Evolutionary conservation across 2,797 vertebrate genomes (phyloP).

Genomic region (Mastacembelus armatus): DNA sequence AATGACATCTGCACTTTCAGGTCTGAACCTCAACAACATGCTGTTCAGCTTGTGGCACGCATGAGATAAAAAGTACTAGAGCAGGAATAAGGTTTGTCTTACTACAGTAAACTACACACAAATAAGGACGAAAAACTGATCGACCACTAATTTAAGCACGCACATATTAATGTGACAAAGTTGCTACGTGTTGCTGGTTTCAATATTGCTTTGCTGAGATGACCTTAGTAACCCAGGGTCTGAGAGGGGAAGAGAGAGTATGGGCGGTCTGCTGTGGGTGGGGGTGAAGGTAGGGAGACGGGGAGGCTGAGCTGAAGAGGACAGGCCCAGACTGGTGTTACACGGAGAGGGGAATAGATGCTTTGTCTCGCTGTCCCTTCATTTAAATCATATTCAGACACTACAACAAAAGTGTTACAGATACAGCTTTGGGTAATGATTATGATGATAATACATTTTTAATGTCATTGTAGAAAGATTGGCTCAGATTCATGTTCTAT

Average conservation of each 20-base stretch:
- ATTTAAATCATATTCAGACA: background rate
- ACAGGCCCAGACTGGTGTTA: slow-evolving; percentile 73
- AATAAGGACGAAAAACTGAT: no score
- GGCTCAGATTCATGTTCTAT: no score
- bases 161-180: background rate
- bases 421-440: background rate
- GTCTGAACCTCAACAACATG: no score
- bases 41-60: background rate
- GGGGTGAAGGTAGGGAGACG: background rate
- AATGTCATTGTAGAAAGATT: no score
- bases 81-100: background rate
- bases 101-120: background rate
- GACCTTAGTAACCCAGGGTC: slow-evolving; percentile 43
- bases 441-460: no score
- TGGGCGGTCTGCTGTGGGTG: slow-evolving; percentile 24
- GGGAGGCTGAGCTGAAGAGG: slow-evolving; percentile 24
- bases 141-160: no score
- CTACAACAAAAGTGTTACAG: no score
- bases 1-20: background rate
- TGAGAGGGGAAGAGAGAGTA: slow-evolving; percentile 33
- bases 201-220: slow-evolving; percentile 6
- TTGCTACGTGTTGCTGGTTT: slow-evolving; percentile 3
- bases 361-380: background rate
- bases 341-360: slow-evolving; percentile 14
- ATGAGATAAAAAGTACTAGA: background rate